These are phyloP conservation scores for Meriones unguiculatus DNA, from an alignment of 2,113 vertebrate genomes.

Conservation along the genomic window DNA sequence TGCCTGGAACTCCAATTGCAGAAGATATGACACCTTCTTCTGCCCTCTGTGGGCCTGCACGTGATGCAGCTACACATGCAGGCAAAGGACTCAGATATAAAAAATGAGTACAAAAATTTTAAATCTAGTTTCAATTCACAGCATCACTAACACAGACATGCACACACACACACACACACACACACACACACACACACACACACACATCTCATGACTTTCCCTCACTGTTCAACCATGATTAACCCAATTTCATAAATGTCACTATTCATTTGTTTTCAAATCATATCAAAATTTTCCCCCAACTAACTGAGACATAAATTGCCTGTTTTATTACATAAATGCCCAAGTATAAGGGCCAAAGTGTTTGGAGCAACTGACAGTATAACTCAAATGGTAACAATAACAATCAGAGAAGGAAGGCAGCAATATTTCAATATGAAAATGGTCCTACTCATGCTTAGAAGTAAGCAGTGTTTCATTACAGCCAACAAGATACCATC, in stretches of 20 bases:
- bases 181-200: background rate
- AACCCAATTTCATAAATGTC: background rate
- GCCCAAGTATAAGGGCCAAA: background rate
- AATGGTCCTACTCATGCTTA: background rate
- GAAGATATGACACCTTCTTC: background rate
- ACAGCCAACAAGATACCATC: no score
- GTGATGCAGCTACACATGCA: background rate
- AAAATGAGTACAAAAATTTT: background rate
- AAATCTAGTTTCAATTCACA: background rate
- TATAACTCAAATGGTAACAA: background rate
- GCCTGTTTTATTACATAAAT: no score
- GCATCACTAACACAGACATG: background rate
- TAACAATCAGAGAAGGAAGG: background rate
- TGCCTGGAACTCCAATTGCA: background rate
- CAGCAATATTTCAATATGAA: background rate
- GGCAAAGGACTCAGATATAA: background rate
- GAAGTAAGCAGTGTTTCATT: background rate
- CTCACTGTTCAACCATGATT: background rate
- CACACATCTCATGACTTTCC: no score
- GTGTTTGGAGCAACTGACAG: background rate
- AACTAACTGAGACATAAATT: background rate
- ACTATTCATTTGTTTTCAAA: background rate
- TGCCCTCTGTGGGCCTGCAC: background rate
- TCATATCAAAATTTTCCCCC: background rate
- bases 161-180: background rate